These are phyloP conservation scores for Brachyhypopomus gauderio DNA, from an alignment of 2,113 vertebrate species.

Conservation along the genomic window DNA sequence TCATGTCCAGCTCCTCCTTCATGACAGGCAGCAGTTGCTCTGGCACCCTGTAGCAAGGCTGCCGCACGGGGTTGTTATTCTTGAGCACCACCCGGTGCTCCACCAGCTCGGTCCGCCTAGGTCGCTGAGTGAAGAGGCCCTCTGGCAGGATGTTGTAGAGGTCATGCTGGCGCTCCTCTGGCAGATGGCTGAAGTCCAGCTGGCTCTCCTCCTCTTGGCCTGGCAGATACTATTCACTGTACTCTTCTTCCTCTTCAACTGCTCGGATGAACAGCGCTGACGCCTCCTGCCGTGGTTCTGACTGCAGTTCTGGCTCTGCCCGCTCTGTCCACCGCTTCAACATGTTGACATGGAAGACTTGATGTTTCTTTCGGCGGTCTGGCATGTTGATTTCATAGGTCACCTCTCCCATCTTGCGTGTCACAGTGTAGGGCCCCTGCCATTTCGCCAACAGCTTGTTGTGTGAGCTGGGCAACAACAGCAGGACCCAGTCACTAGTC, in stretches of 20 bases:
- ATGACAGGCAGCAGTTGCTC: too few relatives aligned
- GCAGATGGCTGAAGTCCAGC: neutral
- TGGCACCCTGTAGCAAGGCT: too few relatives aligned
- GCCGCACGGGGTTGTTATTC: too few relatives aligned
- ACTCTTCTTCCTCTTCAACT: neutral
- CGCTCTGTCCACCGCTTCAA: too few relatives aligned
- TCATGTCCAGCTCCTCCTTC: too few relatives aligned
- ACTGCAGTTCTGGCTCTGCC: too few relatives aligned
- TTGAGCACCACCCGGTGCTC: too few relatives aligned
- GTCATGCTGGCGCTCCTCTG: neutral
- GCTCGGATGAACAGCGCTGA: too few relatives aligned
- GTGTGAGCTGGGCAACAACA: conserved; percentile 50
- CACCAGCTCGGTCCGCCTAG: too few relatives aligned
- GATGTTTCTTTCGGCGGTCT: neutral
- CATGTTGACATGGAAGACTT: too few relatives aligned
- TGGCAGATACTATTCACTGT: neutral
- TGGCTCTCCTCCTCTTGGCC: neutral
- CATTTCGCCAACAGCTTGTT: conserved; percentile 3
- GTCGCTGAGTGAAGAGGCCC: too few relatives aligned
- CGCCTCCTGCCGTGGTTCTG: too few relatives aligned
- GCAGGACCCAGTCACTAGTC: neutral
- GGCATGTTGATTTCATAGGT: neutral
- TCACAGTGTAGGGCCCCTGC: neutral
- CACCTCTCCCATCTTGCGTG: neutral
- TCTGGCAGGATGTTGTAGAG: neutral